Base-by-base conservation (phyloP, 2,888 invertebrate genomes). In the Entomobrya multifasciata region DNA sequence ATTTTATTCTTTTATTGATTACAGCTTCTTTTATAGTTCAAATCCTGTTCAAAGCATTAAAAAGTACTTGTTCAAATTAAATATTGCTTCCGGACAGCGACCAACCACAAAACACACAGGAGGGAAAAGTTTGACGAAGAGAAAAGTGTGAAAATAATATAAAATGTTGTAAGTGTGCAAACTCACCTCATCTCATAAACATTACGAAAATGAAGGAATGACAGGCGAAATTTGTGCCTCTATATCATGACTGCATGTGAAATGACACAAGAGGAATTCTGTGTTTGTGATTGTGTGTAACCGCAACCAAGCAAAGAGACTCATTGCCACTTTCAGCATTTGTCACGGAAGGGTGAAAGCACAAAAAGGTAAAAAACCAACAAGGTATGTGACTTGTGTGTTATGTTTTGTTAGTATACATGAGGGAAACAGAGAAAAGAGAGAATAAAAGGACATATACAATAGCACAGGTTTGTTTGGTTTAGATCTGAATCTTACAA, bases 231-330 rank as follows among this genome's bases (percentile, higher is more conserved):
- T 78, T 60, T 78, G 78, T 78, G 47, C 41, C 15, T 76, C 1
- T 41, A 3, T 10, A 27, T 15, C 22, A 25, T 60, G 78, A 78
- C 55, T 60, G 77, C 62, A 65, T 80, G 49, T 80, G 65, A 55
- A 76, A 74, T 57, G 70, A 25, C n/a, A n/a, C 44, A 55, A 65
- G 57, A 67, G 44, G 47, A 65, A 77, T 76, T 83, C 62, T 74
- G 76, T 74, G 74, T 86, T 79, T 86, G 86, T 80, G 86, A 86
- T 80, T 86, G 86, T 86, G 86, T 86, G 79, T n/a, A 86, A 86
- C 86, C 86, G 47, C 86, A 86, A 80, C 85, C 85, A 60, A 85
- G 78, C 60, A 79, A 70, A 85, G 70, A 70, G 67, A 78, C 70
- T 78, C 67, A 78, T 85, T 85, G 70, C 85, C 70, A 78, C 72